Evolutionary conservation across 2,888 invertebrate species (phyloP).

Genomic region (Drosophila nigritarsus): DNA sequence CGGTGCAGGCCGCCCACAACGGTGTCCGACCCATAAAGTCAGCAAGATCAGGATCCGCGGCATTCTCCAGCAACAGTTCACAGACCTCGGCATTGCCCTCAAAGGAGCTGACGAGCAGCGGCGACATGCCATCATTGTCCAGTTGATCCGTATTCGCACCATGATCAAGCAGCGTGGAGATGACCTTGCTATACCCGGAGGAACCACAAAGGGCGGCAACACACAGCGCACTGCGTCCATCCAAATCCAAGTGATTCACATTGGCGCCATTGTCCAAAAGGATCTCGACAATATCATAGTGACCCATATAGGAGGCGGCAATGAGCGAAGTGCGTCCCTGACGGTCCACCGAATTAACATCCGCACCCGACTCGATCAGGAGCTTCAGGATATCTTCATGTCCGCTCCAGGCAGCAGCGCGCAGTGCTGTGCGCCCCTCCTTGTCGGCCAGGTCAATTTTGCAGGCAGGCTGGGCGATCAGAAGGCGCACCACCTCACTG

Average conservation of each 20-base stretch:
- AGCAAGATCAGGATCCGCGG: slow-evolving; percentile 95
- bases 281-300: slow-evolving; percentile 94
- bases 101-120: slow-evolving; percentile 94
- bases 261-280: slow-evolving; percentile 92
- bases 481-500: slow-evolving; percentile 92
- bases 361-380: slow-evolving; percentile 91
- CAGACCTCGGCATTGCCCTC: slow-evolving; percentile 97
- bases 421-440: slow-evolving; percentile 94
- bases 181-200: slow-evolving; percentile 89
- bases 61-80: slow-evolving; percentile 95
- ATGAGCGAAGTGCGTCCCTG: slow-evolving; percentile 96
- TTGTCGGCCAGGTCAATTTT: slow-evolving; percentile 94
- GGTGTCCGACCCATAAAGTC: slow-evolving; percentile 94
- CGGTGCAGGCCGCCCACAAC: slow-evolving; percentile 96
- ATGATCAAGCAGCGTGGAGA: slow-evolving; percentile 90
- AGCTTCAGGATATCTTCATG: slow-evolving; percentile 93
- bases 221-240: slow-evolving; percentile 94
- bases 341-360: slow-evolving; percentile 93
- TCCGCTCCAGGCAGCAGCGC: slow-evolving; percentile 97
- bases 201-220: slow-evolving; percentile 95
- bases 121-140: slow-evolving; percentile 95
- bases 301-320: slow-evolving; percentile 98
- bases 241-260: slow-evolving; percentile 94
- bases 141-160: slow-evolving; percentile 93
- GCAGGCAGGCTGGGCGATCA: slow-evolving; percentile 91